Conservation (phyloP, 2,113 vertebrate genomes). For the Pelecanus crispus region DNA sequence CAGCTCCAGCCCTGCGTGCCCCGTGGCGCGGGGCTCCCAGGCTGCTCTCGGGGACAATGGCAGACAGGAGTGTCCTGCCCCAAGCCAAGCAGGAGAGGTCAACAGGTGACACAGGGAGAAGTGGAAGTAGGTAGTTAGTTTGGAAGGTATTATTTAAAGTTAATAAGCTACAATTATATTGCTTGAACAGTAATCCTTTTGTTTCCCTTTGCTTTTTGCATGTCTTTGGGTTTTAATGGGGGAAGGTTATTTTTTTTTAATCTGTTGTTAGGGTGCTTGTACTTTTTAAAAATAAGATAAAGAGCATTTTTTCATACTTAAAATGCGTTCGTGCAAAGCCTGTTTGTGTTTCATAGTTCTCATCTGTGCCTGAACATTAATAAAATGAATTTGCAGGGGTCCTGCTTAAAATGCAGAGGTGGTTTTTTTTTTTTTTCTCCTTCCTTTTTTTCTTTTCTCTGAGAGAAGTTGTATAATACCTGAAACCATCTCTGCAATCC, state of each 20-base stretch:
- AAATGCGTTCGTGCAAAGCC: neutral
- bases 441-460: neutral
- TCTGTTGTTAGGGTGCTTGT: neutral
- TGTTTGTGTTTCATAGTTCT: neutral
- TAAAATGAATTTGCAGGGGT: neutral
- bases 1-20: neutral
- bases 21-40: neutral
- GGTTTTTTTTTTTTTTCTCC: neutral
- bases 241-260: neutral
- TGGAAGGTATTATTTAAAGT: conserved; percentile 68
- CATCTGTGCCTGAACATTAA: conserved; percentile 25
- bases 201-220: conserved; percentile 57
- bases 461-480: neutral
- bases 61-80: conserved; percentile 12
- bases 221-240: neutral
- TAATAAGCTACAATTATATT: conserved; percentile 68
- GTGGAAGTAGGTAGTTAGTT: conserved; percentile 52
- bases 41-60: conserved; percentile 12
- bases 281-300: neutral
- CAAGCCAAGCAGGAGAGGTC: conserved; percentile 50
- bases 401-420: neutral
- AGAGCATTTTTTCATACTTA: conserved; percentile 21
- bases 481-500: neutral
- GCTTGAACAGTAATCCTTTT: conserved; percentile 65
- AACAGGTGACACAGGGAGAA: conserved; percentile 63